Conservation (phyloP, 2,797 vertebrate species). For the Phalloptychus januarius region DNA sequence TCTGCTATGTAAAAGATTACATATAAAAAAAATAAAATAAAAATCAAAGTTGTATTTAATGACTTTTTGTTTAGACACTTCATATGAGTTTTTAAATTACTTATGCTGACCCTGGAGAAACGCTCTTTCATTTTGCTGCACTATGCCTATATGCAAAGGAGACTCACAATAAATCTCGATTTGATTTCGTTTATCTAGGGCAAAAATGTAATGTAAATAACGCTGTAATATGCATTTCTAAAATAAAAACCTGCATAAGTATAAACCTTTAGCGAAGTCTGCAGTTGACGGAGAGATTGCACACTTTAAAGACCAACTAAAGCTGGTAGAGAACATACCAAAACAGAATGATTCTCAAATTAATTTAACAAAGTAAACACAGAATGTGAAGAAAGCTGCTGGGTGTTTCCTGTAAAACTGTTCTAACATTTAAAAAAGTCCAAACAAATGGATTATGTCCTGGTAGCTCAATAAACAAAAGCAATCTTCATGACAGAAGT, state of each 20-base stretch:
- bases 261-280: not conserved
- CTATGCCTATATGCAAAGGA: not conserved
- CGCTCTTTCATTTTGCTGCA: not conserved
- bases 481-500: not conserved
- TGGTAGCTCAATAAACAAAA: not conserved
- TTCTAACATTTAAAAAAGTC: not conserved
- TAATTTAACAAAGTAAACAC: not conserved
- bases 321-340: not conserved
- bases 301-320: not conserved
- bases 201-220: not conserved
- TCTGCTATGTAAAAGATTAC: not conserved
- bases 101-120: not conserved
- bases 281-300: not conserved
- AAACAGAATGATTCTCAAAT: not conserved
- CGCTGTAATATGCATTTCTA: not conserved
- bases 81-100: not conserved
- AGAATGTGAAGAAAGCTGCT: not conserved
- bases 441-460: not conserved
- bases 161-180: not conserved
- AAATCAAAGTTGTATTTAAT: not conserved
- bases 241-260: not conserved
- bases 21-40: too few relatives aligned
- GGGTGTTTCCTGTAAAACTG: not conserved
- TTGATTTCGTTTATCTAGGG: not conserved
- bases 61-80: not conserved